Conservation (phyloP, 2,797 vertebrate genomes). For the Esox masquinongy region DNA sequence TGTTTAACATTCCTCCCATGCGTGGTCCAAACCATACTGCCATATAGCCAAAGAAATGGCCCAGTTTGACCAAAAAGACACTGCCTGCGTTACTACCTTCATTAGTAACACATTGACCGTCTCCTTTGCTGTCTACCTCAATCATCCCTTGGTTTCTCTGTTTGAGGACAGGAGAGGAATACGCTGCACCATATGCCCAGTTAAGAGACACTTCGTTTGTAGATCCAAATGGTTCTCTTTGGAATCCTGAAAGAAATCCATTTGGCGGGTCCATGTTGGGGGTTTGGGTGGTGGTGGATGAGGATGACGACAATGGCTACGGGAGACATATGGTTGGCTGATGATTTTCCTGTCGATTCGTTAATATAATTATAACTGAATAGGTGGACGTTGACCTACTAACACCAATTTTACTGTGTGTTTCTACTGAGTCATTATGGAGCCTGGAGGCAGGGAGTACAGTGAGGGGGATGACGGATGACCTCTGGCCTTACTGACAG, state of each 20-base stretch:
- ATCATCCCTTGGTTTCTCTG: not conserved
- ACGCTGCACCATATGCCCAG: conserved; percentile 70
- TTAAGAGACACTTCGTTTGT: conserved; percentile 74
- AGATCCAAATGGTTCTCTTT: conserved; percentile 62
- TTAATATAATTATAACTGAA: conserved; percentile 60
- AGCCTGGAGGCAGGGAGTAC: conserved; percentile 37
- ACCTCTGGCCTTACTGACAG: conserved; percentile 34
- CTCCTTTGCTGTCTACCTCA: conserved; percentile 28
- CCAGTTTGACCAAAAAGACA: conserved; percentile 42
- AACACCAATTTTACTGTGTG: conserved; percentile 22
- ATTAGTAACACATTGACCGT: conserved; percentile 44
- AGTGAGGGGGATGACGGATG: conserved; percentile 39
- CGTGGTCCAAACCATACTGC: conserved; percentile 11
- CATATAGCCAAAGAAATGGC: conserved; percentile 25
- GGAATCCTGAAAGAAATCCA: conserved; percentile 56
- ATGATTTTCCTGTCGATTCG: conserved; percentile 54
- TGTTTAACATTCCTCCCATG: conserved; percentile 19
- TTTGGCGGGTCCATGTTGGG: conserved; percentile 51
- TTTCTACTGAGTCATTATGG: conserved; percentile 50
- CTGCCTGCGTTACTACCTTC: conserved; percentile 49
- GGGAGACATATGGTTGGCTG: conserved; percentile 66
- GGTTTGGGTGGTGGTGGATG: conserved; percentile 26
- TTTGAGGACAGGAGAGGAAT: conserved; percentile 46
- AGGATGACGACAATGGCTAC: conserved; percentile 6
- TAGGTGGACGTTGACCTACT: conserved; percentile 24